Evolutionary conservation across 2,888 invertebrate genomes (phyloP).

Genomic region (Anticlea derivata): DNA sequence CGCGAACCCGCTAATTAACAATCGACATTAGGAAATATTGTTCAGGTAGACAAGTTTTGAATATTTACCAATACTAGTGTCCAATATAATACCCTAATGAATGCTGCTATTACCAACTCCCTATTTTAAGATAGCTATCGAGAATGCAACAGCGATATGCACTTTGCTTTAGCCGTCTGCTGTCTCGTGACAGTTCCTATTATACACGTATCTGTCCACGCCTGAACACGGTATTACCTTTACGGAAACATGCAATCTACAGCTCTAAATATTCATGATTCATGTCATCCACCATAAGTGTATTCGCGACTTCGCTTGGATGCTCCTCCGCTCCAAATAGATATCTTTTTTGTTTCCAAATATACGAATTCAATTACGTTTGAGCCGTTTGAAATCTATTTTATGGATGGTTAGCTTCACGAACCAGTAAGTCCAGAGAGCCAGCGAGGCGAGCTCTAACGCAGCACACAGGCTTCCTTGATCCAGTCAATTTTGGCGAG

Average conservation of each 20-base stretch:
- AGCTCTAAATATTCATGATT: conserved; percentile 17
- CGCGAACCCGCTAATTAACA: too few relatives aligned
- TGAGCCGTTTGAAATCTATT: conserved; percentile 29
- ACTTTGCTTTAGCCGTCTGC: conserved; percentile 49
- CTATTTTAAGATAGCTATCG: conserved; percentile 48
- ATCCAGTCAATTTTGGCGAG: conserved; percentile 82
- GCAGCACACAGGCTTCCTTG: conserved; percentile 73
- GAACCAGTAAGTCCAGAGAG: conserved; percentile 35
- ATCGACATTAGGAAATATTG: too few relatives aligned
- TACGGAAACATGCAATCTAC: conserved; percentile 19
- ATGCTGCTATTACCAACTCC: conserved; percentile 36
- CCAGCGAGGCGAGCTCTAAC: conserved; percentile 56
- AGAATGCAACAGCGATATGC: conserved; percentile 51
- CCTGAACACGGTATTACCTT: conserved; percentile 26
- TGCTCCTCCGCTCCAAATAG: conserved; percentile 7
- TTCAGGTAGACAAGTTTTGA: too few relatives aligned
- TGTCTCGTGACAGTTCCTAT: conserved; percentile 46
- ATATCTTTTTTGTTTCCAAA: conserved; percentile 19
- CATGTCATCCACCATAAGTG: conserved; percentile 7
- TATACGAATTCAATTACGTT: conserved; percentile 30
- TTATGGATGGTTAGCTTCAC: conserved; percentile 31
- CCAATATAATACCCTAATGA: conserved; percentile 32
- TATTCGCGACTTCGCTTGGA: conserved; percentile 3
- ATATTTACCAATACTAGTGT: too few relatives aligned
- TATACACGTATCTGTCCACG: conserved; percentile 21